Percentiles rank a stretch among this genome's conserved stretches.
phyloP scores from a whole-genome alignment of 1,140 invertebrate species.

The Aphelenchoides besseyi region DNA sequence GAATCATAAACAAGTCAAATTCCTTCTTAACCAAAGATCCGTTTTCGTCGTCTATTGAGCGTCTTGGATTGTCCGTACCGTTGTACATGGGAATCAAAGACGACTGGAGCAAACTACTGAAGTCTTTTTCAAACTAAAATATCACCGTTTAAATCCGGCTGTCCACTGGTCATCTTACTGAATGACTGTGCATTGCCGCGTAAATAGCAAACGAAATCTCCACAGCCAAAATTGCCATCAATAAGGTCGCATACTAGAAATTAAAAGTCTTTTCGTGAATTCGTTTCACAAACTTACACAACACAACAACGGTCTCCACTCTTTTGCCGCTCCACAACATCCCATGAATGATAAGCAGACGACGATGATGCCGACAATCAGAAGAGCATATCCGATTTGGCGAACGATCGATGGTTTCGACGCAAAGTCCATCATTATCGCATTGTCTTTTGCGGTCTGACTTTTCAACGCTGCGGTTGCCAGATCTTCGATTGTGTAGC shows the following conservation, averaged over 20 bases:
- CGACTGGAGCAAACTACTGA: conserved; percentile 51
- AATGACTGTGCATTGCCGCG: conserved; percentile 57
- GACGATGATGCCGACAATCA: conserved; percentile 56
- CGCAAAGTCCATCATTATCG: conserved; percentile 57
- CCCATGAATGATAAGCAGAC: conserved; percentile 59
- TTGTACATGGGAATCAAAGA: conserved; percentile 60
- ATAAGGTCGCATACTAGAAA: conserved; percentile 58
- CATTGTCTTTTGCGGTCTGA: conserved; percentile 57
- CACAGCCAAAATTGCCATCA: conserved; percentile 59
- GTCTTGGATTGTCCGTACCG: conserved; percentile 48
- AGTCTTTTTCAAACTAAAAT: conserved; percentile 52
- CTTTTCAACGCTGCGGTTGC: conserved; percentile 57
- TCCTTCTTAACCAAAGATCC: conserved; percentile 55
- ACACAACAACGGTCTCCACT: conserved; percentile 59
- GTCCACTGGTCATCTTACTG: conserved; percentile 28
- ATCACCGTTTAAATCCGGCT: too few species aligned
- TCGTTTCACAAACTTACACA: conserved; percentile 44
- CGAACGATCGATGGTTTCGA: conserved; percentile 60
- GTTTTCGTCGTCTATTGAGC: conserved; percentile 29
- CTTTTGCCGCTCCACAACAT: conserved; percentile 61
- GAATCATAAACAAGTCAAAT: conserved; percentile 62
- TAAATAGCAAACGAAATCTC: conserved; percentile 62
- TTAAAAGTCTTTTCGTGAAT: neutral
- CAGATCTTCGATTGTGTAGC: conserved; percentile 60
- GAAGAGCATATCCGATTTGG: conserved; percentile 58